Base-by-base conservation (phyloP, 2,113 vertebrate species). In the Heterochromis multidens region DNA sequence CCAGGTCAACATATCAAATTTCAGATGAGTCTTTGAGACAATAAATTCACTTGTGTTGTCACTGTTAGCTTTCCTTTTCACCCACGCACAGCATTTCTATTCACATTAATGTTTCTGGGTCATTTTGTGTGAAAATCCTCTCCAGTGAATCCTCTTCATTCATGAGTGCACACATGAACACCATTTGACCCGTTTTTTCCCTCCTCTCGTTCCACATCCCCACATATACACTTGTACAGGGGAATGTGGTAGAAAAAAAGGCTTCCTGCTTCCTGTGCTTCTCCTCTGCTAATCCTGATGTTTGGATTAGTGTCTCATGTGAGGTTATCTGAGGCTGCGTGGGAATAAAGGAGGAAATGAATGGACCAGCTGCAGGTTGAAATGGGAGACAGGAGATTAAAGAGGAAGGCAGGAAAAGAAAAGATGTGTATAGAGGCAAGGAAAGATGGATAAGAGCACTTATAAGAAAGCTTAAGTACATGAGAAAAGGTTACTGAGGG, bases 281-380 rank as follows among this genome's bases (percentile, higher is more conserved):
- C 60, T 80, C 49, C 49, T 61, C 70, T 57, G 49, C 6, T 89
- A 78, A 92, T 91, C 91, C 80, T 25, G 54, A 31, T 86, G 81
- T 40, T 80, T 88, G 70, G 82, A 87, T 90, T 65, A 83, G 19
- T 17, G 86, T 84, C 19, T 79, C 19, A 19, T 78, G 46, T 61
- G 78, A 77, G 25, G 61, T 76, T 67, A 82, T 57, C 72, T 31
- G 60, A 57, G 2, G 11, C 37, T 23, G 60, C 0, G 0, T 46
- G 79, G 35, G 43, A 14, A 16, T 8, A 60, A 40, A 57, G 33
- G 35, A 21, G 27, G 60, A 52, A 43, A 11, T 1, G 33, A 35
- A 80, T 43, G 2, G 4, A 60, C 21, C 46, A 16, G 54, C 31
- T 19, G 59, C 58, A 56, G 16, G 49, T 25, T 21, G 54, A 25